Evolutionary conservation across 2,113 vertebrate genomes (phyloP).

Genomic region (Anoplopoma fimbria): DNA sequence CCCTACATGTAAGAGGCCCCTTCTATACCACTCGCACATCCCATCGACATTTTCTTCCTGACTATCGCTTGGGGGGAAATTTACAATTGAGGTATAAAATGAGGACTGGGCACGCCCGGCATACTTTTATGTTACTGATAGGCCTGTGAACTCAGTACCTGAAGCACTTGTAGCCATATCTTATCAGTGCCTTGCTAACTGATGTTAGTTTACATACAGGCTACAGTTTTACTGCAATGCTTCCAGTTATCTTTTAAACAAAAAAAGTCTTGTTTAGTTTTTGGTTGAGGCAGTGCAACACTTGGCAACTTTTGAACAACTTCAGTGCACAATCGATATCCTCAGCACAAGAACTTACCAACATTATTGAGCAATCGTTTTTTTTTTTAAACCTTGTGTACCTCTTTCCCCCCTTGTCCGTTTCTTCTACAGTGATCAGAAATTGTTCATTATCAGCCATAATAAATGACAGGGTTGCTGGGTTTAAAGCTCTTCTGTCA

Average conservation of each 20-base stretch:
- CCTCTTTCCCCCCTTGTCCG: neutral
- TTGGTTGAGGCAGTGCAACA: neutral
- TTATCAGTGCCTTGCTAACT: neutral
- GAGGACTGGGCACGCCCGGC: neutral
- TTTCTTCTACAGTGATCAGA: neutral
- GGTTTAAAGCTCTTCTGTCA: neutral
- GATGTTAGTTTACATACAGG: neutral
- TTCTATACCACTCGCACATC: constrained; percentile 1
- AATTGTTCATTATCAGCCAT: neutral
- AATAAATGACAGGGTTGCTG: neutral
- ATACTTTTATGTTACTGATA: neutral
- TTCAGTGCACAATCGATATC: neutral
- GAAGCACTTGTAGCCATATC: neutral
- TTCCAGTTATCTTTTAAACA: neutral
- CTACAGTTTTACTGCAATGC: neutral
- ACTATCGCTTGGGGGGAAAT: neutral
- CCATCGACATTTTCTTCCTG: constrained; percentile 5
- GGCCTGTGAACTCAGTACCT: neutral
- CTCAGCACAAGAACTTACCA: neutral
- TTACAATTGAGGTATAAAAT: constrained; percentile 2
- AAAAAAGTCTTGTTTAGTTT: neutral
- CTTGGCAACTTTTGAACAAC: neutral
- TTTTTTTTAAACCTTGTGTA: no score
- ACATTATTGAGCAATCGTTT: neutral
- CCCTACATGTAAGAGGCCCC: neutral